Evolutionary conservation across 2,113 vertebrate species (phyloP).

Genomic region (Vulpes ferrilata): DNA sequence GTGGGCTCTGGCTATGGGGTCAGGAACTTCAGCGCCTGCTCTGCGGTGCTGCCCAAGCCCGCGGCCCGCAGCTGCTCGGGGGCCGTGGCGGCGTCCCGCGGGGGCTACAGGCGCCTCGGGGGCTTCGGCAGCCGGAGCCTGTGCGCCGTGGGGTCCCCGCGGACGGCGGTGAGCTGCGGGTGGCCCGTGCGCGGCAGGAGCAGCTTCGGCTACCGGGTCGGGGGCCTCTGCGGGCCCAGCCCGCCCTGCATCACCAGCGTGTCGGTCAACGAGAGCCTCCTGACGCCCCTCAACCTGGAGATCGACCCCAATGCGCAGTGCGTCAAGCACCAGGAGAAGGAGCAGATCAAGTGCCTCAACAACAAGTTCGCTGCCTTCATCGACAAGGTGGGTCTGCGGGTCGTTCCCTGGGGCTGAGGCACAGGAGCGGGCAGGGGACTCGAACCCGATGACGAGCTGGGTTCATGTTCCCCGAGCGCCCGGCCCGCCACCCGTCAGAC

Average conservation of each 20-base stretch:
- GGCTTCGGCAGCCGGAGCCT: constrained; percentile 73
- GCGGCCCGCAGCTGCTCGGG: not conserved
- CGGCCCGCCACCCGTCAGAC: not conserved
- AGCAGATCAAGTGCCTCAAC: constrained; percentile 92
- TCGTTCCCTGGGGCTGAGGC: not conserved
- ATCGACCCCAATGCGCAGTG: constrained; percentile 75
- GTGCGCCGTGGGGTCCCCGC: not conserved
- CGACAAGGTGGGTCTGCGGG: constrained; percentile 86
- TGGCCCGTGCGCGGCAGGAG: not conserved
- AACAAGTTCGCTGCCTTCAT: constrained; percentile 90
- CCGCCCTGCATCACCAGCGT: constrained; percentile 48
- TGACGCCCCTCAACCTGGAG: constrained; percentile 67
- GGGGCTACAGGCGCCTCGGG: not conserved
- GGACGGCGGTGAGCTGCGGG: not conserved
- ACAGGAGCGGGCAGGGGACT: not conserved
- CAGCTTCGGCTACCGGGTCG: constrained; percentile 63
- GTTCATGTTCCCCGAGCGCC: not conserved
- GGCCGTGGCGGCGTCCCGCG: not conserved
- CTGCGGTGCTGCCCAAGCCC: constrained; percentile 30
- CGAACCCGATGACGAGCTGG: fast-evolving
- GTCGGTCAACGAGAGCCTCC: constrained; percentile 59
- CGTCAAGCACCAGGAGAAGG: constrained; percentile 88
- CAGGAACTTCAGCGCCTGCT: constrained; percentile 70
- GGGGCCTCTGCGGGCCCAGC: not conserved
- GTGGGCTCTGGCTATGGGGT: fast-evolving